These are phyloP conservation scores for Lethocerus indicus DNA, from an alignment of 1,140 invertebrate genomes.

Conservation along the genomic window DNA sequence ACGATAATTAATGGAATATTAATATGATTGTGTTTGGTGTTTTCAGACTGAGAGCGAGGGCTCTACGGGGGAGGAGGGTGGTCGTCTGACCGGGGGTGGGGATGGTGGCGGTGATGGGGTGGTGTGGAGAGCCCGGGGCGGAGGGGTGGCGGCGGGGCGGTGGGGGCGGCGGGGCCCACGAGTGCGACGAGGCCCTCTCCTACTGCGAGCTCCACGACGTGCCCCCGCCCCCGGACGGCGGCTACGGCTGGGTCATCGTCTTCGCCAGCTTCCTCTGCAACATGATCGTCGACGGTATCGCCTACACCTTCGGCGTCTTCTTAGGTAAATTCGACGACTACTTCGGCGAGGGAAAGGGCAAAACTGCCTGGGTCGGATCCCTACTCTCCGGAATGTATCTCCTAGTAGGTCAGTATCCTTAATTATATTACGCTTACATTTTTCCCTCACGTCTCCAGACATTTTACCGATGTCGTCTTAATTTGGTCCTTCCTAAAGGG, in stretches of 20 bases:
- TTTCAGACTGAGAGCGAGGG: constrained; percentile 68
- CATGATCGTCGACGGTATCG: constrained; percentile 95
- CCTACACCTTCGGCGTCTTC: constrained; percentile 86
- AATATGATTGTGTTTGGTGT: no score
- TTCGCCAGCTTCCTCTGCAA: constrained; percentile 95
- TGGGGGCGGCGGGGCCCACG: constrained; percentile 42
- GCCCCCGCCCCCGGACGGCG: constrained; percentile 67
- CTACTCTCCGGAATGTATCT: constrained; percentile 87
- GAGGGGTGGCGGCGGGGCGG: constrained; percentile 59
- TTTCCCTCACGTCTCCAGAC: no score
- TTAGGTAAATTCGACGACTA: constrained; percentile 60
- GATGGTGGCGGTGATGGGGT: constrained; percentile 41
- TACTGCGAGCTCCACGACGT: constrained; percentile 54
- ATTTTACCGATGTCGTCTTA: neutral
- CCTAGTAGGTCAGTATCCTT: constrained; percentile 52
- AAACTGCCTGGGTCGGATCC: constrained; percentile 85
- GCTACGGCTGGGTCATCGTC: constrained; percentile 89
- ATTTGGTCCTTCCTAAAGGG: constrained; percentile 5
- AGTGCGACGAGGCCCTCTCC: constrained; percentile 39
- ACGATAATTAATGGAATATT: no score
- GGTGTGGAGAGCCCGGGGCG: constrained; percentile 59
- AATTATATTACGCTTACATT: neutral
- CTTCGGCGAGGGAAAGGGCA: constrained; percentile 74
- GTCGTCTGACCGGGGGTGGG: constrained; percentile 59
- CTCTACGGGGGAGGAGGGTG: constrained; percentile 28